Evolutionary conservation across 2,888 invertebrate species (phyloP).

Genomic region (Caenorhabditis drosophilae): DNA sequence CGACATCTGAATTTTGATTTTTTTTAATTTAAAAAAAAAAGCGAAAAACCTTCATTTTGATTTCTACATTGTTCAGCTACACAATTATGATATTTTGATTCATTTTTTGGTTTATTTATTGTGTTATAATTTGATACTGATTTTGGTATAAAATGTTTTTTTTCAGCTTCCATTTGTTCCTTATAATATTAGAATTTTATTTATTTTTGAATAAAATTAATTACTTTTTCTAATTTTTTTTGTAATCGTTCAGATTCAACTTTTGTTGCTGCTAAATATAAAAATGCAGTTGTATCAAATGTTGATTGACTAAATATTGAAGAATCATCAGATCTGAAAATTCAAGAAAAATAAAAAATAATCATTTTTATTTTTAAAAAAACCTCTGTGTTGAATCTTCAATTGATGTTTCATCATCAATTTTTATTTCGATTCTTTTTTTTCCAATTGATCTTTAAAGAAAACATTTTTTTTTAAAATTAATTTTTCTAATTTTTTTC

Average conservation of each 20-base stretch:
- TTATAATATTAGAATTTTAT: too few species aligned
- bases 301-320: slow-evolving; percentile 32
- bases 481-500: too few species aligned
- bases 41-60: slow-evolving; percentile 16
- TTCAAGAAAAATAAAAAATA: neutral
- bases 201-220: too few species aligned
- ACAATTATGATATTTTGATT: slow-evolving; percentile 27
- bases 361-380: too few species aligned
- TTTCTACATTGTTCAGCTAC: slow-evolving; percentile 29
- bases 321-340: slow-evolving; percentile 8
- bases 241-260: slow-evolving; percentile 43
- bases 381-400: too few species aligned
- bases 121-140: slow-evolving; percentile 48
- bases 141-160: slow-evolving; percentile 33
- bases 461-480: too few species aligned
- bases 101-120: slow-evolving; percentile 20
- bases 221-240: slow-evolving; percentile 34
- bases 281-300: slow-evolving; percentile 41
- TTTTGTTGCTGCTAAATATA: slow-evolving; percentile 46
- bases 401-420: slow-evolving; percentile 32
- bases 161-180: slow-evolving; percentile 13
- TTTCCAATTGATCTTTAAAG: slow-evolving; percentile 36
- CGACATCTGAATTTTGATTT: slow-evolving; percentile 5
- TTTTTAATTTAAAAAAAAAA: too few species aligned
- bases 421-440: slow-evolving; percentile 17